phyloP scores from a whole-genome alignment of 2,113 vertebrate genomes.

The Pseudopipra pipra region DNA sequence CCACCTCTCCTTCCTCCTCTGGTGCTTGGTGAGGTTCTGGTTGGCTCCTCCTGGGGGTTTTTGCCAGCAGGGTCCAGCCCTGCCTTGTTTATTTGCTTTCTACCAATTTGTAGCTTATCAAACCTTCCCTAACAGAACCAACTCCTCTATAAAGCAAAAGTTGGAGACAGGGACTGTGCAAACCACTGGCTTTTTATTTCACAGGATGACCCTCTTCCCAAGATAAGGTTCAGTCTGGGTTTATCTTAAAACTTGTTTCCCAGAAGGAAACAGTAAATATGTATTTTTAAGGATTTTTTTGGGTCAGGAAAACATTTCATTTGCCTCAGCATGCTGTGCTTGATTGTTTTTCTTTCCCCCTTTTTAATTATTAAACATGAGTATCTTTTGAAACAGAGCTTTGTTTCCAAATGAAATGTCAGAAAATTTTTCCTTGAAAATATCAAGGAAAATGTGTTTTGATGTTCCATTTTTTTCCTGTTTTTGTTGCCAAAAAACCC shows the following conservation, averaged over 20 bases:
- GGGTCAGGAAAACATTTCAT: background rate
- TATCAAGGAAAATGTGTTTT: background rate
- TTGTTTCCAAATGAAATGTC: background rate
- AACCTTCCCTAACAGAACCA: background rate
- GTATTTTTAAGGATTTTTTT: background rate
- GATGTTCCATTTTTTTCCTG: background rate
- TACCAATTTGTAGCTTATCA: background rate
- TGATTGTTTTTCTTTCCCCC: background rate
- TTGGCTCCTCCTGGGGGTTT: background rate
- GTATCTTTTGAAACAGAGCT: background rate
- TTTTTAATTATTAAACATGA: conserved; percentile 16
- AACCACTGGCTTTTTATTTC: background rate
- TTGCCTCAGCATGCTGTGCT: background rate
- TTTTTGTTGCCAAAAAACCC: background rate
- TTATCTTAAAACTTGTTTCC: background rate
- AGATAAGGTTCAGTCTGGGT: background rate
- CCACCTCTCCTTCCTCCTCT: background rate
- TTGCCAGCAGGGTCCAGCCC: background rate
- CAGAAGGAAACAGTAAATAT: background rate
- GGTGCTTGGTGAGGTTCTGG: background rate
- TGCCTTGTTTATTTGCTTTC: background rate
- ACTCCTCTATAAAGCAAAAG: background rate
- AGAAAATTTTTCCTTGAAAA: background rate
- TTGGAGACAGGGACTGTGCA: accelerated
- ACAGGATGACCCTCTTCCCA: background rate